phyloP scores from a whole-genome alignment of 2,113 vertebrate genomes.

The Falco punctatus region DNA sequence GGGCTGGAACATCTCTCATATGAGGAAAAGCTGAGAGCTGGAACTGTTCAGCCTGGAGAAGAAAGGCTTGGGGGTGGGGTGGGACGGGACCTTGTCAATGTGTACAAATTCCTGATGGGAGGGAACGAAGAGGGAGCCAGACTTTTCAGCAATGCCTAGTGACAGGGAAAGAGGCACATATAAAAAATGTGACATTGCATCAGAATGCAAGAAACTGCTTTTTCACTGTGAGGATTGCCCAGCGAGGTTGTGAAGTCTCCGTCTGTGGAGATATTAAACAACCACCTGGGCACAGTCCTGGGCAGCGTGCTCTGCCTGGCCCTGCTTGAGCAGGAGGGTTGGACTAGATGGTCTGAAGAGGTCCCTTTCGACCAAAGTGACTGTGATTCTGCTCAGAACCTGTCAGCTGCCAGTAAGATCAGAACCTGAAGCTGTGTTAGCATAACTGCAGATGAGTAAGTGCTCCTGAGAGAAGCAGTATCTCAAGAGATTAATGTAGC shows the following conservation, averaged over 20 bases:
- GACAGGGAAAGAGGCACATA: not conserved
- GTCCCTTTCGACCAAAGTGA: not conserved
- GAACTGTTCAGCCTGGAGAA: no score
- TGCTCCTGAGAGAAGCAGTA: not conserved
- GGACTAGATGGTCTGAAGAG: not conserved
- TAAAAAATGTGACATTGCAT: not conserved
- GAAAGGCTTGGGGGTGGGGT: no score
- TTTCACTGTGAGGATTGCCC: not conserved
- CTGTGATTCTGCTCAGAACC: not conserved
- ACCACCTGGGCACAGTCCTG: not conserved
- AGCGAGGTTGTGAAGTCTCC: not conserved
- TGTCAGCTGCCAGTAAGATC: not conserved
- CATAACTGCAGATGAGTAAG: not conserved
- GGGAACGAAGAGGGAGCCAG: not conserved
- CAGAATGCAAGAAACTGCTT: not conserved
- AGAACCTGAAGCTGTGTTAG: not conserved
- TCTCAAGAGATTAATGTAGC: not conserved
- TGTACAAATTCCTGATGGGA: not conserved
- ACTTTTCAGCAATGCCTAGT: no score
- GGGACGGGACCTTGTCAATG: no score
- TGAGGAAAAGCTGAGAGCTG: no score
- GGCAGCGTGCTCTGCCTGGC: not conserved
- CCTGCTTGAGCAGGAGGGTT: not conserved
- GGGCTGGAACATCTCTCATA: no score
- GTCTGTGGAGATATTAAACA: not conserved